Percentiles rank a stretch among this genome's conserved stretches.
Conservation (phyloP, 2,888 invertebrate species). For the Xestia c-nigrum region DNA sequence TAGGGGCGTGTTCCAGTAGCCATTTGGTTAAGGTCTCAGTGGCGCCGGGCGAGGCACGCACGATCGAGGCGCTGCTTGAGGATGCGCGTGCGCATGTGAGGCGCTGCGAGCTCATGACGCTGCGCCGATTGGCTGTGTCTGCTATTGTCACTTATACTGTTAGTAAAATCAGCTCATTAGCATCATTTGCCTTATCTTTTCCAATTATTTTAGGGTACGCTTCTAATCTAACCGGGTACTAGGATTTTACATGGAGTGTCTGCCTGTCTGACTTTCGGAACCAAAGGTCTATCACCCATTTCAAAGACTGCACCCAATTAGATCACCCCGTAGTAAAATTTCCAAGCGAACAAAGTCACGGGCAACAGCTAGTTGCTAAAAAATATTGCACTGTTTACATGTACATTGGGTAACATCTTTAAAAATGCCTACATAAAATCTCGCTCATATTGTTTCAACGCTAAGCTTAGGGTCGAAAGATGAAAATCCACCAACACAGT, state of each 20-base stretch:
- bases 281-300: too few relatives aligned
- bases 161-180: slow-evolving; percentile 34
- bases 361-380: neutral
- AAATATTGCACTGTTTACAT: neutral
- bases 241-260: too few relatives aligned
- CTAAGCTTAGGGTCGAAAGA: neutral
- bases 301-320: too few relatives aligned
- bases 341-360: neutral
- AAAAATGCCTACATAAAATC: neutral
- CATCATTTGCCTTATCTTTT: neutral
- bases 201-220: neutral
- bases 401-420: neutral
- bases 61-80: slow-evolving; percentile 66
- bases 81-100: slow-evolving; percentile 67
- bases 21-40: slow-evolving; percentile 57
- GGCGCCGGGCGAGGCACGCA: slow-evolving; percentile 68
- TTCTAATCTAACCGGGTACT: too few relatives aligned
- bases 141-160: slow-evolving; percentile 75
- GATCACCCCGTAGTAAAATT: neutral
- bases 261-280: neutral
- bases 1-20: slow-evolving; percentile 74
- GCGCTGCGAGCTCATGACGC: slow-evolving; percentile 74
- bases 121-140: slow-evolving; percentile 66
- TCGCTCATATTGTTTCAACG: neutral
- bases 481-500: neutral